A percentile compares a stretch with the other conserved stretches of the same genome.
Conservation (phyloP, 2,888 invertebrate species). For the Caenorhabditis sp. region DNA sequence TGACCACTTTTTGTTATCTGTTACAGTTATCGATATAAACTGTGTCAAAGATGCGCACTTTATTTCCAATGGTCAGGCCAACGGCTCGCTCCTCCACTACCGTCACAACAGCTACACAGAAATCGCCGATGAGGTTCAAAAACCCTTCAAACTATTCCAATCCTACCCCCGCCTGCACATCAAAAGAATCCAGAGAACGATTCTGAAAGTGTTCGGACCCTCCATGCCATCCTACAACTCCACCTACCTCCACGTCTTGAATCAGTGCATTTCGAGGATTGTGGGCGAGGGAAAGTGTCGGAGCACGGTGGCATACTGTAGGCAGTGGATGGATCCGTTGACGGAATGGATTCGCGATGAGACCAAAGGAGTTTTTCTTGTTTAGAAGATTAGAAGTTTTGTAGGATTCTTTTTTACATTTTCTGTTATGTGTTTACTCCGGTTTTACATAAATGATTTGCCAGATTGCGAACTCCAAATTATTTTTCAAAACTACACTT, state of each 20-base stretch:
- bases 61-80: slow-evolving; percentile 25
- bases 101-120: slow-evolving; percentile 56
- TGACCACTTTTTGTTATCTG: no score
- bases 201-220: slow-evolving; percentile 18
- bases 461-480: no score
- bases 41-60: no score
- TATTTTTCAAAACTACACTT: no score
- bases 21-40: no score
- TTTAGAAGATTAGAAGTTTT: background rate
- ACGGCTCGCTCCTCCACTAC: slow-evolving; percentile 47
- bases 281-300: slow-evolving; percentile 55
- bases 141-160: slow-evolving; percentile 23
- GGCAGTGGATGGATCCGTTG: slow-evolving; percentile 36
- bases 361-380: slow-evolving; percentile 16
- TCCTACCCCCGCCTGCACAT: slow-evolving; percentile 20
- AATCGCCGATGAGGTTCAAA: background rate
- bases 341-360: slow-evolving; percentile 31
- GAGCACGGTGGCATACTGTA: slow-evolving; percentile 49
- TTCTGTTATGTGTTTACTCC: no score
- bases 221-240: slow-evolving; percentile 27
- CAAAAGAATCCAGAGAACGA: slow-evolving; percentile 21
- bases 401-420: background rate
- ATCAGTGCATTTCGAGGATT: slow-evolving; percentile 41
- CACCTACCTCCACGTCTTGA: slow-evolving; percentile 32
- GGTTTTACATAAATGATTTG: background rate